Evolutionary conservation across 2,888 invertebrate genomes (phyloP).

Genomic region (Tortrix viridana): DNA sequence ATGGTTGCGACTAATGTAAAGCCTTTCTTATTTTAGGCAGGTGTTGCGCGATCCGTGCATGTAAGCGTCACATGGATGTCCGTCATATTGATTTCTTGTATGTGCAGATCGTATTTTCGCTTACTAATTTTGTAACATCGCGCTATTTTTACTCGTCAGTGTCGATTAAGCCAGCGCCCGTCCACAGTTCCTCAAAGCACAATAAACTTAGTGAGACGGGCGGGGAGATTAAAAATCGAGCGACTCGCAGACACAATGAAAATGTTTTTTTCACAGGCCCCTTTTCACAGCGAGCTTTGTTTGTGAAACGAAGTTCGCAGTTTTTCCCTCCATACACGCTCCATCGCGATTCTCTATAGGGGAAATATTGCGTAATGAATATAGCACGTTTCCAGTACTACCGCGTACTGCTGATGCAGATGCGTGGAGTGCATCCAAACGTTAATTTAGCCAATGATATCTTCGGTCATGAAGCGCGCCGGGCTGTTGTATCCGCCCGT

Average conservation of each 20-base stretch:
- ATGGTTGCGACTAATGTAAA: too few relatives aligned
- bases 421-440: slow-evolving; percentile 47
- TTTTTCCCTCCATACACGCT: slow-evolving; percentile 72
- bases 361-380: slow-evolving; percentile 74
- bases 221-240: slow-evolving; percentile 82
- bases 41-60: neutral
- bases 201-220: slow-evolving; percentile 74
- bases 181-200: slow-evolving; percentile 61
- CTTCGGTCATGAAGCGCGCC: slow-evolving; percentile 26
- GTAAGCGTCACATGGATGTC: neutral
- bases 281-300: slow-evolving; percentile 77
- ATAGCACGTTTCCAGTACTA: slow-evolving; percentile 57
- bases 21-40: too few relatives aligned
- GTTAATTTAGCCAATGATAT: slow-evolving; percentile 58
- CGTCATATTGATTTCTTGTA: too few relatives aligned
- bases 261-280: slow-evolving; percentile 79
- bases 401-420: slow-evolving; percentile 38
- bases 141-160: slow-evolving; percentile 45
- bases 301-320: slow-evolving; percentile 80
- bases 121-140: neutral
- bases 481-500: slow-evolving; percentile 19
- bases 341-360: slow-evolving; percentile 70
- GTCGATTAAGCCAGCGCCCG: slow-evolving; percentile 59
- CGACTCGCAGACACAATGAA: slow-evolving; percentile 80
- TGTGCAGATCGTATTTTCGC: neutral